Evolutionary conservation across 2,888 invertebrate species (phyloP).

Genomic region (Caenorhabditis panamensis): DNA sequence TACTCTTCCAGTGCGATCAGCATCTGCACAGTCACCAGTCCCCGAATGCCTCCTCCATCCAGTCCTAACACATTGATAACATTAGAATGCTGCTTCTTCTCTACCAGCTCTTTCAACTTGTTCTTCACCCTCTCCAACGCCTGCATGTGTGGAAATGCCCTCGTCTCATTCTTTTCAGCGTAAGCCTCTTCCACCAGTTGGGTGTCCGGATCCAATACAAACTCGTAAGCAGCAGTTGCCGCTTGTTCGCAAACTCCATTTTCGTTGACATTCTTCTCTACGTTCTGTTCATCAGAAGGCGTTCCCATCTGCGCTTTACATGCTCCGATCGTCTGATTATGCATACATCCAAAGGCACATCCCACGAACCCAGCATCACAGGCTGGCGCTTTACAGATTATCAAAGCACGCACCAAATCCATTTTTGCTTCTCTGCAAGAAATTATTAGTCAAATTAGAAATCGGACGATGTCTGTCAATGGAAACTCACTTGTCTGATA

Average conservation of each 20-base stretch:
- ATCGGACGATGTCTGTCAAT: too few species aligned
- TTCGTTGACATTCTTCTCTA: slow-evolving; percentile 48
- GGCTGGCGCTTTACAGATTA: slow-evolving; percentile 75
- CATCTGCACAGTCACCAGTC: slow-evolving; percentile 78
- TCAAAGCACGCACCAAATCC: slow-evolving; percentile 65
- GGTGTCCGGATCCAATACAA: slow-evolving; percentile 67
- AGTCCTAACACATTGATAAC: slow-evolving; percentile 85
- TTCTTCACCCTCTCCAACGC: slow-evolving; percentile 66
- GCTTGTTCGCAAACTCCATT: slow-evolving; percentile 43
- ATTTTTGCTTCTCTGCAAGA: slow-evolving; percentile 57
- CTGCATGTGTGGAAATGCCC: slow-evolving; percentile 62
- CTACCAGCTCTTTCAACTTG: slow-evolving; percentile 60
- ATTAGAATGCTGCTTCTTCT: slow-evolving; percentile 66
- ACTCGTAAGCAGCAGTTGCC: slow-evolving; percentile 66
- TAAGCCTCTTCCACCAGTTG: slow-evolving; percentile 65
- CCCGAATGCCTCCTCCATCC: slow-evolving; percentile 98
- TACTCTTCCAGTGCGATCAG: slow-evolving; percentile 73
- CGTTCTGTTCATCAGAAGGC: slow-evolving; percentile 13
- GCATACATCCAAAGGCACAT: slow-evolving; percentile 78
- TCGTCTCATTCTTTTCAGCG: slow-evolving; percentile 55
- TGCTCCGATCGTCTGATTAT: slow-evolving; percentile 43
- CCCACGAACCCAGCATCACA: slow-evolving; percentile 74
- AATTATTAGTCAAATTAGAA: neutral
- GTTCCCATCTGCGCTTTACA: slow-evolving; percentile 50
- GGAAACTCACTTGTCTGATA: slow-evolving; percentile 71